Conservation (phyloP, 2,888 invertebrate species). For the Hartigia nigra region DNA sequence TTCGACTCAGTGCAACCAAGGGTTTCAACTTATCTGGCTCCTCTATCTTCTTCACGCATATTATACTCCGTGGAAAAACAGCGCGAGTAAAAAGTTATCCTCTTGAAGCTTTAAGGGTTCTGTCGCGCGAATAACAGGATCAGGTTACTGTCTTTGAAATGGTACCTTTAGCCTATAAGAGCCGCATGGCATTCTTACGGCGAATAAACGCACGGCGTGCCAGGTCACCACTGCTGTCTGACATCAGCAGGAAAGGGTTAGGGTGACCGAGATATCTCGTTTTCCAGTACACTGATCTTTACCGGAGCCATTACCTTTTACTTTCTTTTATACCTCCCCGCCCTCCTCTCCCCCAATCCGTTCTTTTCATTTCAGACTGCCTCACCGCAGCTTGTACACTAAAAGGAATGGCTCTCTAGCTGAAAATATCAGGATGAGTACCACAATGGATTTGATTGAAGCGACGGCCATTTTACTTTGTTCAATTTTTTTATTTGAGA, state of each 20-base stretch:
- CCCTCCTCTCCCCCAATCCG: background rate
- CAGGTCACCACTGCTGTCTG: background rate
- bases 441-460: background rate
- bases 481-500: background rate
- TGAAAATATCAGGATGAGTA: background rate
- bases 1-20: slow-evolving; percentile 45
- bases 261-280: background rate
- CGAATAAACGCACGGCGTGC: background rate
- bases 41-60: slow-evolving; percentile 61
- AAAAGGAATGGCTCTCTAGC: background rate
- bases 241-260: background rate
- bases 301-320: background rate
- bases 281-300: background rate
- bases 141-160: slow-evolving; percentile 56
- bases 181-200: slow-evolving; percentile 21
- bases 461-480: background rate
- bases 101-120: slow-evolving; percentile 41
- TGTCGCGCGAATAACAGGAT: slow-evolving; percentile 62
- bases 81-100: slow-evolving; percentile 39
- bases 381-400: background rate
- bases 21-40: slow-evolving; percentile 55
- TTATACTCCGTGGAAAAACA: slow-evolving; percentile 55
- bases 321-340: background rate
- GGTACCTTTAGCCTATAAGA: slow-evolving; percentile 16
- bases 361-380: background rate